Base-by-base conservation (phyloP, 1,140 invertebrate genomes). In the Carposina sasakii region DNA sequence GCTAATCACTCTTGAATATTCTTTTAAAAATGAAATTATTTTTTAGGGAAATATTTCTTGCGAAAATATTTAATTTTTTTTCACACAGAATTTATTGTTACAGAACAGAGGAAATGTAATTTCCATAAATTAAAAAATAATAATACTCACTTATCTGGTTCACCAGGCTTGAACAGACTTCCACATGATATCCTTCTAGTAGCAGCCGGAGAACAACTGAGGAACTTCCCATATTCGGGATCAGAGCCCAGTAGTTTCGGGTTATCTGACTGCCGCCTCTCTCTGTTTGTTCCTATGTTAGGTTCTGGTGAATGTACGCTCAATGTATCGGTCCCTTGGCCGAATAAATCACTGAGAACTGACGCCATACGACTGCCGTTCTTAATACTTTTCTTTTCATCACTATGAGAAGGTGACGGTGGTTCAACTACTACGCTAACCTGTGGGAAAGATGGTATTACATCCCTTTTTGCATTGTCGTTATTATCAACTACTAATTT, bases 181-280 rank as follows among this genome's bases (percentile, higher is more conserved):
- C 92, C 92, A 54, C 91, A 92, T 39, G 91, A 93, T 67, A 94
- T 93, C 45, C 92, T 85, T 60, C 92, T 85, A 23, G 91, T 92
- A 13, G 92, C 92, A 40, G 92, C 91, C 5, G 92, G 91, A 6
- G 92, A 93, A 56, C 88, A 87, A 51, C 85, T 90, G 10, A 90
- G 68, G 58, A 89, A 89, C 24, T 86, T 83, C 8, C 85, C 77
- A 54, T 89, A 89, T 59, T 89, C 87, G 9, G 86, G 85, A 64
- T 89, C 88, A 41, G 89, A 87, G 20, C 85, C 85, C 22, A 90
- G 65, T 10, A 88, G 74, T 55, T 90, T 90, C 16, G 88, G 89
- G 68, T 88, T 90, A 50, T 87, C 86, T 3, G 87, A 88, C 54
- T 85, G 85, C 1, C 87, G 70, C 21, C 81, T 55, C 43, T 84